Percentiles rank a stretch among this genome's conserved stretches.
phyloP scores from a whole-genome alignment of 2,113 vertebrate species.

The Eupsittula cactorum region DNA sequence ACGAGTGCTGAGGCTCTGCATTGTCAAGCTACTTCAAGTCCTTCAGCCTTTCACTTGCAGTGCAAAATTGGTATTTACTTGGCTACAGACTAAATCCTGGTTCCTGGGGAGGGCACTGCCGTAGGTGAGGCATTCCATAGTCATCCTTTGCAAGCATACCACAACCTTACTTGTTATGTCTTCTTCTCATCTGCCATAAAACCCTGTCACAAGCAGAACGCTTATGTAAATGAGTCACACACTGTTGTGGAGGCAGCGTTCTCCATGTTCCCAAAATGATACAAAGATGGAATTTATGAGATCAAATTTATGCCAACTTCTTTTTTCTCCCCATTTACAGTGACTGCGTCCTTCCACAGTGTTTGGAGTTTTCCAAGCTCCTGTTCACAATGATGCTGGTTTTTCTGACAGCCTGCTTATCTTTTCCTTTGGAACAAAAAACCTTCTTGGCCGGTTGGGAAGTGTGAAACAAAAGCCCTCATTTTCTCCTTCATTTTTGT shows the following conservation, averaged over 20 bases:
- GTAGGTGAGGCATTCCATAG: neutral
- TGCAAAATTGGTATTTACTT: neutral
- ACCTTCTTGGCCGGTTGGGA: neutral
- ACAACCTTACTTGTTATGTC: neutral
- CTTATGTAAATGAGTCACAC: neutral
- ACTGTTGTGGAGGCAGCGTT: neutral
- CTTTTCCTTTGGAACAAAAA: neutral
- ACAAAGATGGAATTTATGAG: neutral
- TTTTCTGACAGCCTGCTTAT: neutral
- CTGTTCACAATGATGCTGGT: fast-evolving
- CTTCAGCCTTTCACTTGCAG: neutral
- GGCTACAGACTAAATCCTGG: neutral
- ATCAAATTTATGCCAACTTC: neutral
- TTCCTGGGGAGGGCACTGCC: neutral
- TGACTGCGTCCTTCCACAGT: neutral
- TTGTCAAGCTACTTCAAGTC: neutral
- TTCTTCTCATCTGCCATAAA: neutral
- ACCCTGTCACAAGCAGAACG: neutral
- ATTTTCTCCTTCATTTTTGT: neutral
- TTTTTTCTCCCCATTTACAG: neutral
- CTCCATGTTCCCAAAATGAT: neutral
- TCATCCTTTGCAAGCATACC: neutral
- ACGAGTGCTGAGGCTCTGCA: neutral
- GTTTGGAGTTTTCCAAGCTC: neutral
- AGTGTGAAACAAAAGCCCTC: neutral